A percentile compares a stretch with the other conserved stretches of the same genome.
These are phyloP conservation scores for Schizaphis graminum DNA, from an alignment of 2,888 invertebrate species.

Conservation along the genomic window DNA sequence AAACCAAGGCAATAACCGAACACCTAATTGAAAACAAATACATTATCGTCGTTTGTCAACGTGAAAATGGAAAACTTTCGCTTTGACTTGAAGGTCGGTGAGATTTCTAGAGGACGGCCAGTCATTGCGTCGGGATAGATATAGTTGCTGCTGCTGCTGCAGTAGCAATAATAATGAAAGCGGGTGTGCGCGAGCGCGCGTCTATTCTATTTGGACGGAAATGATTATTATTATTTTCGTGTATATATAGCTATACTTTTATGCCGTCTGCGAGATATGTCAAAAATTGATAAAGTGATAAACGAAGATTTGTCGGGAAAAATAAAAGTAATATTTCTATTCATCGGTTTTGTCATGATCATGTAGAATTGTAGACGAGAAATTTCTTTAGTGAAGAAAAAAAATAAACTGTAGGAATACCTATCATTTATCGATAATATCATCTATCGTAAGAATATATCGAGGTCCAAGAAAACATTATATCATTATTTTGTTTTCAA, in stretches of 20 bases:
- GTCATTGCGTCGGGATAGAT: conserved; percentile 52
- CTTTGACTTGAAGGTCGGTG: conserved; percentile 63
- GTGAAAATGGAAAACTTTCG: conserved; percentile 64
- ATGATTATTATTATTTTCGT: conserved; percentile 59
- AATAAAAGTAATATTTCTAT: conserved; percentile 43
- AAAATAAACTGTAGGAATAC: background rate
- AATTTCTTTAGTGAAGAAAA: conserved; percentile 32
- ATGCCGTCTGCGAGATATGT: conserved; percentile 41
- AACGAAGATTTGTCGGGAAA: conserved; percentile 50
- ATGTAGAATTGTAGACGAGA: background rate
- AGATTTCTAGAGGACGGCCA: conserved; percentile 65
- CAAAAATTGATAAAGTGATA: conserved; percentile 59
- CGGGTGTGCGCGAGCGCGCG: conserved; percentile 38
- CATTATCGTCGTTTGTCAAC: conserved; percentile 35
- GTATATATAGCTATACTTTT: background rate
- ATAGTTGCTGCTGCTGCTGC: background rate
- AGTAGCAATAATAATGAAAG: conserved; percentile 50
- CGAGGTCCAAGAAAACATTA: background rate
- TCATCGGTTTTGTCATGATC: conserved; percentile 21
- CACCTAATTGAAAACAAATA: background rate
- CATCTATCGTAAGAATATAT: background rate
- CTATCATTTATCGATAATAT: background rate
- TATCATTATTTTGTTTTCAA: background rate
- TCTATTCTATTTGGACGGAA: conserved; percentile 58
- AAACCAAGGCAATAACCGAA: background rate